Conservation (phyloP, 2,797 vertebrate genomes). For the Falco cherrug region DNA sequence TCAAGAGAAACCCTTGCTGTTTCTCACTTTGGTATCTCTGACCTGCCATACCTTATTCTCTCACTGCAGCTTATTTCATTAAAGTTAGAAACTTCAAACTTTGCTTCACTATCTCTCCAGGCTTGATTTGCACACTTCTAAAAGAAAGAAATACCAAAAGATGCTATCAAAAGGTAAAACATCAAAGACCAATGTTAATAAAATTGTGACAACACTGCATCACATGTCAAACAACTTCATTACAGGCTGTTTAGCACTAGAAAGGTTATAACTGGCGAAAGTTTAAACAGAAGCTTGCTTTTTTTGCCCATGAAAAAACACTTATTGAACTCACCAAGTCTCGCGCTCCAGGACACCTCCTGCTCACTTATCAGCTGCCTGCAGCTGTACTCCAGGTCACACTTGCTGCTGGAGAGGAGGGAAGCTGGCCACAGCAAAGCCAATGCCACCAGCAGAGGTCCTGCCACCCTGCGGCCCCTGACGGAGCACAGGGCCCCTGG, state of each 20-base stretch:
- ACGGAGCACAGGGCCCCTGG: background rate
- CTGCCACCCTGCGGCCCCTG: rapidly evolving
- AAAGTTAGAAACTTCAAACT: background rate
- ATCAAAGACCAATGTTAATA: background rate
- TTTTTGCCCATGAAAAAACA: background rate
- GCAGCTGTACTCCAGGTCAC: background rate
- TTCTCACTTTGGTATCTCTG: conserved; percentile 38
- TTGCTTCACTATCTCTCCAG: background rate
- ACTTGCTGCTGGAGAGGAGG: background rate
- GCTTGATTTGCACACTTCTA: background rate
- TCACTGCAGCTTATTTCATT: background rate
- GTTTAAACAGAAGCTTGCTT: conserved; percentile 3
- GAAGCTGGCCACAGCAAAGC: background rate
- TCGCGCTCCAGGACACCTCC: background rate
- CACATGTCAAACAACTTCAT: background rate
- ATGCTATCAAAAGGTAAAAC: background rate
- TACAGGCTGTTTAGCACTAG: background rate
- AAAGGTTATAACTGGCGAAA: background rate
- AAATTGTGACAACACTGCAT: background rate
- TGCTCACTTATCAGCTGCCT: conserved; percentile 38
- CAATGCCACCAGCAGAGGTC: rapidly evolving
- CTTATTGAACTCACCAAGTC: conserved; percentile 19
- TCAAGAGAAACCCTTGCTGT: conserved; percentile 1
- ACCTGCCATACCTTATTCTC: background rate
- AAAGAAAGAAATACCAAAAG: background rate